Evolutionary conservation across 2,888 invertebrate species (phyloP).

Genomic region (Acanthococcus lagerstroemiae): DNA sequence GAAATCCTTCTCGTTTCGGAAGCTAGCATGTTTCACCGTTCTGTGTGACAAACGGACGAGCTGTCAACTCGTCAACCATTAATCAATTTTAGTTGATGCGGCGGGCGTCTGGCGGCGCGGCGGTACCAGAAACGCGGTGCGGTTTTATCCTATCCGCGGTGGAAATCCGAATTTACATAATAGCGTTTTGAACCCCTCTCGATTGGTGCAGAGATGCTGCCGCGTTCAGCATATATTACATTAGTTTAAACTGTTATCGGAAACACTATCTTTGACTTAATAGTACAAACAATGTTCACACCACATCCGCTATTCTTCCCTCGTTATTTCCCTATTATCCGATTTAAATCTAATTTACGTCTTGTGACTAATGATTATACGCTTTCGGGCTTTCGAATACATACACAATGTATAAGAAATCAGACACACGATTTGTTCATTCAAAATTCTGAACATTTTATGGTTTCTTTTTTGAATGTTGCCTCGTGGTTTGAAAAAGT

Average conservation of each 20-base stretch:
- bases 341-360: slow-evolving; percentile 26
- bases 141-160: slow-evolving; percentile 15
- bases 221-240: slow-evolving; percentile 22
- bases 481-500: too few species aligned
- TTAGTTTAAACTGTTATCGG: slow-evolving; percentile 28
- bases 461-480: too few species aligned
- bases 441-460: too few species aligned
- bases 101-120: slow-evolving; percentile 1
- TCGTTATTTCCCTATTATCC: slow-evolving; percentile 23
- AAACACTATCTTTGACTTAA: slow-evolving; percentile 27
- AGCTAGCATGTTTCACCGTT: too few species aligned
- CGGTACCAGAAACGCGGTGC: not conserved
- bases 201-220: slow-evolving; percentile 1
- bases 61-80: slow-evolving; percentile 28
- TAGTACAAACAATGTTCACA: slow-evolving; percentile 27
- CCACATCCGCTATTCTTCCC: slow-evolving; percentile 25
- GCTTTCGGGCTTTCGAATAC: too few species aligned
- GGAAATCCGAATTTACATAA: slow-evolving; percentile 26
- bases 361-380: slow-evolving; percentile 22
- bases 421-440: too few species aligned
- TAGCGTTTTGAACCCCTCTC: slow-evolving; percentile 24
- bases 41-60: too few species aligned
- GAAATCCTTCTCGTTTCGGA: too few species aligned
- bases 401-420: too few species aligned
- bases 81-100: slow-evolving; percentile 15